phyloP scores from a whole-genome alignment of 2,888 invertebrate genomes.

The Marasmarcha lunaedactyla region DNA sequence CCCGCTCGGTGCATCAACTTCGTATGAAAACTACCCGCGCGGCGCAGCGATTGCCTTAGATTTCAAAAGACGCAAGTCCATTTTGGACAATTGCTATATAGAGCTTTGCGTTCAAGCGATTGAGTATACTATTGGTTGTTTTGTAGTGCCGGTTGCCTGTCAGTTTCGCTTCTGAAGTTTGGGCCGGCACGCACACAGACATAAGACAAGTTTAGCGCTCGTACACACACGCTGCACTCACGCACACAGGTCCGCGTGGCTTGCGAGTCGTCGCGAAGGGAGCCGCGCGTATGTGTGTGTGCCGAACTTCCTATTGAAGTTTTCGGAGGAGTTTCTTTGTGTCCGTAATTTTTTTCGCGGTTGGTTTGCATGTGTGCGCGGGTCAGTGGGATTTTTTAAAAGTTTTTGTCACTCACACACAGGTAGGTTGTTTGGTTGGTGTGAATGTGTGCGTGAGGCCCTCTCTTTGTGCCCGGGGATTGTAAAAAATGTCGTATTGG shows the following conservation, averaged over 20 bases:
- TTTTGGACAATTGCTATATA: slow-evolving; percentile 8
- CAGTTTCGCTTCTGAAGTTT: slow-evolving; percentile 36
- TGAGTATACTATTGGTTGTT: background rate
- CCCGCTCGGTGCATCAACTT: slow-evolving; percentile 53
- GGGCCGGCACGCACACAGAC: slow-evolving; percentile 46
- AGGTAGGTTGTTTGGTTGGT: slow-evolving; percentile 31
- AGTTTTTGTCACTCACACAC: slow-evolving; percentile 54
- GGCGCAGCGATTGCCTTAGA: slow-evolving; percentile 33
- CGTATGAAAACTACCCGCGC: slow-evolving; percentile 66
- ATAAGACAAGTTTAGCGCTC: slow-evolving; percentile 57
- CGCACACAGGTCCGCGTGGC: slow-evolving; percentile 33
- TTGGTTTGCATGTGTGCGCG: slow-evolving; percentile 42
- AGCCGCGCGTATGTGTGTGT: slow-evolving; percentile 34
- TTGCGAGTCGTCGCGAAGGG: too few species aligned
- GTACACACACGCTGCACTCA: slow-evolving; percentile 43
- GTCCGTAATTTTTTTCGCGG: slow-evolving; percentile 68
- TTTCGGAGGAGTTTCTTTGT: slow-evolving; percentile 68
- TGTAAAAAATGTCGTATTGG: slow-evolving; percentile 71
- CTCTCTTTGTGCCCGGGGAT: slow-evolving; percentile 65
- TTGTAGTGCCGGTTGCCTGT: slow-evolving; percentile 18
- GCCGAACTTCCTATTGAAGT: slow-evolving; percentile 64
- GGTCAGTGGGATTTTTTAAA: slow-evolving; percentile 65
- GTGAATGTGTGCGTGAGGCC: slow-evolving; percentile 40
- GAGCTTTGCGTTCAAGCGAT: slow-evolving; percentile 12
- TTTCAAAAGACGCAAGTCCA: slow-evolving; percentile 23